A percentile compares a stretch with the other conserved stretches of the same genome.
Conservation (phyloP, 2,888 invertebrate genomes). For the Phengaris arion region DNA sequence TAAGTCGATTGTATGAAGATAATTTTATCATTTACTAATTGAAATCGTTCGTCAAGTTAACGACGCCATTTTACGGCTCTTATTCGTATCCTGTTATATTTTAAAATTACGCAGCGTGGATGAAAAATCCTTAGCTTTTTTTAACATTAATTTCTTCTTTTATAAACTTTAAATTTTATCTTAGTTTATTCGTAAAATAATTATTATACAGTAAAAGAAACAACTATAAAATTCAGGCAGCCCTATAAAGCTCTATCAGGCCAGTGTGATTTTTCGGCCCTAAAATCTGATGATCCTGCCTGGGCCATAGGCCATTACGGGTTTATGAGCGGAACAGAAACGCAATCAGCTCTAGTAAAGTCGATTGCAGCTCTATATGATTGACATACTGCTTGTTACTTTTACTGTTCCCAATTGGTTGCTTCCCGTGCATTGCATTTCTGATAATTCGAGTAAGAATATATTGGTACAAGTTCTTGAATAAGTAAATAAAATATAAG, state of each 20-base stretch:
- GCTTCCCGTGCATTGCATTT: not conserved
- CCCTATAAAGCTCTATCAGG: no score
- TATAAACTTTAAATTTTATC: no score
- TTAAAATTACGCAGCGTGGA: not conserved
- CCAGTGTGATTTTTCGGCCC: not conserved
- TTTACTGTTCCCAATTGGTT: not conserved
- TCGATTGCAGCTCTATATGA: conserved; percentile 16
- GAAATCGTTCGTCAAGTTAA: conserved; percentile 28
- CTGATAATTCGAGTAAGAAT: not conserved
- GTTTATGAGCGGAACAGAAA: conserved; percentile 13
- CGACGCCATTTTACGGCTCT: conserved; percentile 28
- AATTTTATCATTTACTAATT: conserved; percentile 32
- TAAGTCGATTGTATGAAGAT: conserved; percentile 30
- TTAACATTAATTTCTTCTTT: no score
- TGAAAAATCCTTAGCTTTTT: no score
- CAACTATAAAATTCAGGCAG: no score
- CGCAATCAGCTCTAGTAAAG: conserved; percentile 10
- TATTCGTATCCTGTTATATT: conserved; percentile 27
- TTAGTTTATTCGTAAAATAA: no score
- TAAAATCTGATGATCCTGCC: not conserved
- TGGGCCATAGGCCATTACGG: not conserved
- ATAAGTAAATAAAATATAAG: no score
- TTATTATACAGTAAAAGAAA: no score
- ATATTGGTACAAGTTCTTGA: not conserved
- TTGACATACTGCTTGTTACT: conserved; percentile 20